phyloP scores from a whole-genome alignment of 2,113 vertebrate genomes.

The Myanophis thanlyinensis region DNA sequence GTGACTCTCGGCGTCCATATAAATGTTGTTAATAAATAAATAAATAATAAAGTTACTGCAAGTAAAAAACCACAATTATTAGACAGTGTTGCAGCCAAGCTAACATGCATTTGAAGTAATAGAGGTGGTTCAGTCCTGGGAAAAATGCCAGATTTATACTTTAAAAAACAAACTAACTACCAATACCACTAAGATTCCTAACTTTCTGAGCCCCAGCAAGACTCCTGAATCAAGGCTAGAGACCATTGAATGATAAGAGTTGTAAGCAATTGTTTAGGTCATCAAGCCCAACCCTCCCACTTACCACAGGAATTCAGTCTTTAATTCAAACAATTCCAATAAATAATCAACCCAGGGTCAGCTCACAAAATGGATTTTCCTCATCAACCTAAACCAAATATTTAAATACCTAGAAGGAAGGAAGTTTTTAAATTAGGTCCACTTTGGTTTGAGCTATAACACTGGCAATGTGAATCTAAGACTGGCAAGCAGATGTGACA shows the following conservation, averaged over 20 bases:
- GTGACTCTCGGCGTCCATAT: not conserved
- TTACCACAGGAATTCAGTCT: not conserved
- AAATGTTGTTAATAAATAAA: not conserved
- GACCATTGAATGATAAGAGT: not conserved
- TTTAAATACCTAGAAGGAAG: not conserved
- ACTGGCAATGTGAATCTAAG: not conserved
- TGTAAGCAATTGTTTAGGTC: not conserved
- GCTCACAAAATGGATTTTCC: not conserved
- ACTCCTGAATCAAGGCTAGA: not conserved
- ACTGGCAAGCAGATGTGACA: not conserved
- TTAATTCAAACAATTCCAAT: not conserved
- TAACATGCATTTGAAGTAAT: not conserved
- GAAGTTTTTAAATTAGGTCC: not conserved
- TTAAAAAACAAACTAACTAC: not conserved
- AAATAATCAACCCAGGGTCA: not conserved
- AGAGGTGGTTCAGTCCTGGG: rapidly evolving
- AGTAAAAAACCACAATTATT: constrained; percentile 42
- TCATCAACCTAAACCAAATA: not conserved
- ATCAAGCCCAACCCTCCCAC: not conserved
- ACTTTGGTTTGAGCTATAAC: not conserved
- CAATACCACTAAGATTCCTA: not conserved
- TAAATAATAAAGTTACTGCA: constrained; percentile 44
- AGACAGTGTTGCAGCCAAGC: constrained; percentile 34
- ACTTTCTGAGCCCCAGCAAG: not conserved
- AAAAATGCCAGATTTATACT: not conserved